Conservation (phyloP, 2,113 vertebrate species). For the Capreolus pygargus region DNA sequence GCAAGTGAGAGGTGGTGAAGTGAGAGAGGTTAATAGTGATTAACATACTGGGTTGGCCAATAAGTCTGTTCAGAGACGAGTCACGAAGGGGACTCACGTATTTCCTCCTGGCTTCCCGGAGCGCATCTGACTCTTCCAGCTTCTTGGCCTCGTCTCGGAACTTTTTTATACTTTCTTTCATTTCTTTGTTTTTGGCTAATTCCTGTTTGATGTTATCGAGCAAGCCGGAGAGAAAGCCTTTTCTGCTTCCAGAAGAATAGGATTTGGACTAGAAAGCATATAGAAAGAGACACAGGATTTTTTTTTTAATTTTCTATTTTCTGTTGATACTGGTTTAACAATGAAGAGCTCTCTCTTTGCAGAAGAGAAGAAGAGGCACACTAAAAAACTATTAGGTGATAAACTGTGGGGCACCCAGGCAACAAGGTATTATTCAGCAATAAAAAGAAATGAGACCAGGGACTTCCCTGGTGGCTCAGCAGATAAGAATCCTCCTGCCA, state of each 20-base stretch:
- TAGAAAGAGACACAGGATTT: not conserved
- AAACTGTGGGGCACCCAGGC: not conserved
- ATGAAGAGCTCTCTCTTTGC: not conserved
- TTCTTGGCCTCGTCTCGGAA: conserved; percentile 94
- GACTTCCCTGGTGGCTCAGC: not conserved
- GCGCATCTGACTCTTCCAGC: conserved; percentile 93
- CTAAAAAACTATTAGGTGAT: not conserved
- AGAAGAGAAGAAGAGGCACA: not conserved
- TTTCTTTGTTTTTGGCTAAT: conserved; percentile 95
- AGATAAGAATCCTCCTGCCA: not conserved
- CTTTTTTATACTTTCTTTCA: conserved; percentile 96
- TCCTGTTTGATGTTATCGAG: conserved; percentile 95
- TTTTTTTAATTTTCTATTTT: not conserved
- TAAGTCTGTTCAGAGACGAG: not conserved
- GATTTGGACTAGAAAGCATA: conserved; percentile 76
- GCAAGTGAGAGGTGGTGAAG: not conserved
- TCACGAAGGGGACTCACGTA: conserved; percentile 85
- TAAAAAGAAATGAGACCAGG: not conserved
- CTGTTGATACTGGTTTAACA: not conserved
- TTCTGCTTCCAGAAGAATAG: conserved; percentile 85
- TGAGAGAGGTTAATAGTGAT: not conserved
- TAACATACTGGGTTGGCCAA: not conserved
- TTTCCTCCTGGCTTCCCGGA: conserved; percentile 94
- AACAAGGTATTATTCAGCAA: not conserved
- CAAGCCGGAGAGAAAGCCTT: conserved; percentile 93